Conservation (phyloP, 2,888 invertebrate genomes). For the Drosophila incognita region DNA sequence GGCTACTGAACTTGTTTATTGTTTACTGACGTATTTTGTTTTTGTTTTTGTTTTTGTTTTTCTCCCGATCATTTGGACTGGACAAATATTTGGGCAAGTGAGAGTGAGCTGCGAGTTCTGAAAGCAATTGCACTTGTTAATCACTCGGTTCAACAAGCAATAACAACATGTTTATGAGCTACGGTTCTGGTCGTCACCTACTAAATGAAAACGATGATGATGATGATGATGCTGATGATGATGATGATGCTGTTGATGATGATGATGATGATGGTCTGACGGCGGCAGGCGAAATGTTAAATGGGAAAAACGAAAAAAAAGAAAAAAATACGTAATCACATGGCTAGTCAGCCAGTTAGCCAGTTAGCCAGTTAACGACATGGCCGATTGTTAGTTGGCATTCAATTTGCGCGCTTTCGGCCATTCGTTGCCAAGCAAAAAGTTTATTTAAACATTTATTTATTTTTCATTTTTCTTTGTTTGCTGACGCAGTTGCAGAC, state of each 20-base stretch:
- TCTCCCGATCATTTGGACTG: not conserved
- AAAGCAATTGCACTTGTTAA: slow-evolving; percentile 18
- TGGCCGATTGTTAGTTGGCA: slow-evolving; percentile 44
- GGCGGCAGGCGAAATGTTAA: slow-evolving; percentile 1
- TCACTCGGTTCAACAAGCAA: slow-evolving; percentile 5
- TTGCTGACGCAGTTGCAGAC: slow-evolving; percentile 55
- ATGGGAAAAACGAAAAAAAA: slow-evolving; percentile 16
- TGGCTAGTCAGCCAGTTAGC: slow-evolving; percentile 4
- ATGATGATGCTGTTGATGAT: no score
- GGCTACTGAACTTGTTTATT: not conserved
- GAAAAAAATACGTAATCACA: slow-evolving; percentile 6
- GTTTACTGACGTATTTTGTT: not conserved
- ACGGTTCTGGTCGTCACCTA: not conserved
- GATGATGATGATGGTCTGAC: not conserved
- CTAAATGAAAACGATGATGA: not conserved
- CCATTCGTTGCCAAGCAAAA: slow-evolving; percentile 64
- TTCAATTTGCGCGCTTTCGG: slow-evolving; percentile 13
- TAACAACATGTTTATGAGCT: not conserved
- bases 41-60: not conserved
- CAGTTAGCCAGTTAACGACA: slow-evolving; percentile 26
- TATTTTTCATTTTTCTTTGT: not conserved
- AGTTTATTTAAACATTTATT: slow-evolving; percentile 21
- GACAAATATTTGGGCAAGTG: slow-evolving; percentile 39
- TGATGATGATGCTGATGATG: not conserved
- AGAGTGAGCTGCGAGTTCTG: slow-evolving; percentile 12